Base-by-base conservation (phyloP, 53 echinoderm and acorn worm species). In the Astropecten irregularis region DNA sequence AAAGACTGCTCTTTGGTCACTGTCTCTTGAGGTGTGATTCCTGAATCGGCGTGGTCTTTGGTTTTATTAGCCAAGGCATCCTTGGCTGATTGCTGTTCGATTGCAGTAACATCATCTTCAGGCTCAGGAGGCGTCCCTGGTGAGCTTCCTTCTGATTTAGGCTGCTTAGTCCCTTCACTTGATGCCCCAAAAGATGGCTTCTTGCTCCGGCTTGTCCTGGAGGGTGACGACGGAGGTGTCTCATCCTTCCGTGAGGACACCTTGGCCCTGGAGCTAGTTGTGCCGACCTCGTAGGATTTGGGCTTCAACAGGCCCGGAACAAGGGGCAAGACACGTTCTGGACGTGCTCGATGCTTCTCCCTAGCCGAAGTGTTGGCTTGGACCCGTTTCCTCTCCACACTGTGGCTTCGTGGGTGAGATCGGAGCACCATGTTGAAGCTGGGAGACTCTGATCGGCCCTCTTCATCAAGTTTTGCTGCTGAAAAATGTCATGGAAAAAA, bases 201-300 rank as follows among this genome's bases (percentile, higher is more conserved):
- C 53, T 85, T 90, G 26, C 81, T 84, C 56, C 48, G 66, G 31
- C 70, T 37, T 2, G 54, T 9, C 67, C 67, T 85, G 14, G 64
- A 58, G 18, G 86, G 77, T 5, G 89, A 71, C 1, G 82, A 22
- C 0, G 73, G 86, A 4, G 85, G 85, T 7, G 82, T 85, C 29
- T 85, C 86, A 67, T 72, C 54, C 48, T 84, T 55, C 37, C 44
- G 57, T 11, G 36, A 30, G 21, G 61, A 61, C 15, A 68, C 73
- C 55, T 92, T 92, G 68, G 93, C 93, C 36, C 67, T 32, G 8
- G 89, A 86, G 71, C 92, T 92, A 3, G 70, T 42, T 15, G 92
- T 92, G 26, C 92, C 83, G 53, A 81, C 51, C 73, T 92, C 92
- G 30, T 92, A 92, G 20, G 92, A 92, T 54, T 67, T 90, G 29